Conservation (phyloP, 2,113 vertebrate species). For the Lophotis ruficrista region DNA sequence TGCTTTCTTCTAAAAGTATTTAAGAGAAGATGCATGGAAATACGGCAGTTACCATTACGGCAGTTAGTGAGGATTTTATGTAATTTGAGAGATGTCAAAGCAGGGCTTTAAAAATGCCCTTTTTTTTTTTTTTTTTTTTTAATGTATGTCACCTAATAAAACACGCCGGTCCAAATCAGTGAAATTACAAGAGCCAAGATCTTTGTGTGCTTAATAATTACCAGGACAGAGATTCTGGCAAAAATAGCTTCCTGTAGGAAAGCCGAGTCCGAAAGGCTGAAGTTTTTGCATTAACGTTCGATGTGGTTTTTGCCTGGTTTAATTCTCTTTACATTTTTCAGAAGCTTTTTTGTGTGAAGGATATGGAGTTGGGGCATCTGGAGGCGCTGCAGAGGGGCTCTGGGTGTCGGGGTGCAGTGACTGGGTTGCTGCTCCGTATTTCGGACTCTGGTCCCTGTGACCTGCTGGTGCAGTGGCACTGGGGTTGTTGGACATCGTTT, state of each 20-base stretch:
- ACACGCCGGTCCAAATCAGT: neutral
- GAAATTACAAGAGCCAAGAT: neutral
- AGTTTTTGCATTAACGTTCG: neutral
- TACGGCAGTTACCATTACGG: neutral
- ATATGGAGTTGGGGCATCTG: neutral
- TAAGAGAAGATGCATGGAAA: neutral
- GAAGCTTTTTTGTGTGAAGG: neutral
- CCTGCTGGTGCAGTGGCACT: accelerated
- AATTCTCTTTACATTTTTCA: neutral
- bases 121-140: constrained; percentile 27
- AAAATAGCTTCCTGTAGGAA: neutral
- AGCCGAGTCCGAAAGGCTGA: neutral
- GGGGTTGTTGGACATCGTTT: too few species aligned
- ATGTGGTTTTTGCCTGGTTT: neutral
- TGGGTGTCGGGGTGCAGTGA: accelerated
- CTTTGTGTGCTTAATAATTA: neutral
- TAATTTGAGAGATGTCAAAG: neutral
- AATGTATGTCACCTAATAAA: neutral
- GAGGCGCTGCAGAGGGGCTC: neutral
- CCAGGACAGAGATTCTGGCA: neutral
- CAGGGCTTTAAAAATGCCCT: neutral
- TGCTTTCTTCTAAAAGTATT: neutral
- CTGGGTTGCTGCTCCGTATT: accelerated
- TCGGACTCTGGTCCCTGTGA: neutral
- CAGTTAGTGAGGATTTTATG: neutral